Evolutionary conservation across 2,113 vertebrate genomes (phyloP), one percentile per base, ranked within the genome.

Genomic region (Channa argus): DNA sequence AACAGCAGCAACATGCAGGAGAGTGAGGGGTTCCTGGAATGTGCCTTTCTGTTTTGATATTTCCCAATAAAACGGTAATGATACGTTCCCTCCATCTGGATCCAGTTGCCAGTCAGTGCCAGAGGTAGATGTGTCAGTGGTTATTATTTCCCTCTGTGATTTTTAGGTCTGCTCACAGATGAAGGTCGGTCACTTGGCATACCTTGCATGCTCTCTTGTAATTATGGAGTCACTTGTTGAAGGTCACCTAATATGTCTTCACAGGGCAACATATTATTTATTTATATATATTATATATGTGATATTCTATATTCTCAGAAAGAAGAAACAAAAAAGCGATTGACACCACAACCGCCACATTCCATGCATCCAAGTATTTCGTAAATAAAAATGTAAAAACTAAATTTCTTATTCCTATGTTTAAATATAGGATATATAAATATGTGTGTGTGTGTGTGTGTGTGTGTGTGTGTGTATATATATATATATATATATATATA

Each of bases 11-110:
- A 71, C 74, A 54, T 74, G 82, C 50, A 44, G 74, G 76, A 83
- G 73, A 66, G 60, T 39, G 76, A 82, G 38, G 39, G 58, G 24
- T 81, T 82, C 76, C 71, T 66, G 76, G 82, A 89, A 90, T 85
- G 82, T 69, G 60, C 58, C 79, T 80, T 67, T 88, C 64, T 89
- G 89, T 91, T 94, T 91, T 92, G 82, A 94, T 92, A 92, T 89
- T 82, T 88, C 79, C 77, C 82, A 92, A 91, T 94, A 90, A 94
- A 94, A 91, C 50, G 2, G 89, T 92, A 90, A 94, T 86, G 83
- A 91, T 90, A 88, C 71, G 75, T 77, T 88, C 76, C 50, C 78
- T 71, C 89, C 93, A 94, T 94, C 93, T 94, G 92, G 91, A 93
- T 92, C 83, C 77, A 89, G 90, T 94, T 94, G 87, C 83, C 82